phyloP scores from a whole-genome alignment of 2,797 vertebrate genomes.

The Heterohyrax brucei region DNA sequence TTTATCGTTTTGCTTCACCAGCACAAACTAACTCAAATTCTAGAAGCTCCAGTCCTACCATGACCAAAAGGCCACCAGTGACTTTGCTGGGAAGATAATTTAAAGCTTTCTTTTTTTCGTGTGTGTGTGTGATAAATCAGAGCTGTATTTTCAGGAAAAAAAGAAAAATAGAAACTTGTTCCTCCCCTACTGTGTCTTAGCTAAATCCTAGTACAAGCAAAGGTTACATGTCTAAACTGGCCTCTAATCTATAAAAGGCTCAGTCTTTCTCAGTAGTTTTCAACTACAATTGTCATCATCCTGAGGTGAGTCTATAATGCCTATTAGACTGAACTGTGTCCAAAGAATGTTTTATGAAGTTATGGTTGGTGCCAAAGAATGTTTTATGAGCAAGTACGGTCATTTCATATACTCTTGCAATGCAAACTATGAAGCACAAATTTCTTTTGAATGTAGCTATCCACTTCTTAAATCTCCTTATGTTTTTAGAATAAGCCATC shows the following conservation, averaged over 20 bases:
- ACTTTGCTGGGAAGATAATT: background rate
- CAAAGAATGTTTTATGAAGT: too few relatives aligned
- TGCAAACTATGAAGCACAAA: background rate
- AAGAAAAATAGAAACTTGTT: background rate
- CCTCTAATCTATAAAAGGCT: background rate
- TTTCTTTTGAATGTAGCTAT: background rate
- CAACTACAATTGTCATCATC: background rate
- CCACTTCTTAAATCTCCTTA: background rate
- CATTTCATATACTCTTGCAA: background rate
- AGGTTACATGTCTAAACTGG: background rate
- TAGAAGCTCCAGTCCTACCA: background rate
- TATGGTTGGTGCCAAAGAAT: background rate
- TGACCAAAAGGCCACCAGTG: background rate
- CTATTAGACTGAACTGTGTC: background rate
- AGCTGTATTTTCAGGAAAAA: background rate
- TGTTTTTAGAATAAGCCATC: background rate
- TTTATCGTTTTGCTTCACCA: background rate
- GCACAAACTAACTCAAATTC: background rate
- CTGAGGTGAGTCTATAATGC: accelerated
- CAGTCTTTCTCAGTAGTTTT: background rate
- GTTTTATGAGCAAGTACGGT: accelerated
- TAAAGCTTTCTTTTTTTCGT: background rate
- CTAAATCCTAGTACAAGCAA: background rate
- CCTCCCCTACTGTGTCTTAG: background rate
- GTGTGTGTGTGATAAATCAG: background rate